These are phyloP conservation scores for Papilio glaucus DNA, from an alignment of 1,140 invertebrate species.

Conservation along the genomic window DNA sequence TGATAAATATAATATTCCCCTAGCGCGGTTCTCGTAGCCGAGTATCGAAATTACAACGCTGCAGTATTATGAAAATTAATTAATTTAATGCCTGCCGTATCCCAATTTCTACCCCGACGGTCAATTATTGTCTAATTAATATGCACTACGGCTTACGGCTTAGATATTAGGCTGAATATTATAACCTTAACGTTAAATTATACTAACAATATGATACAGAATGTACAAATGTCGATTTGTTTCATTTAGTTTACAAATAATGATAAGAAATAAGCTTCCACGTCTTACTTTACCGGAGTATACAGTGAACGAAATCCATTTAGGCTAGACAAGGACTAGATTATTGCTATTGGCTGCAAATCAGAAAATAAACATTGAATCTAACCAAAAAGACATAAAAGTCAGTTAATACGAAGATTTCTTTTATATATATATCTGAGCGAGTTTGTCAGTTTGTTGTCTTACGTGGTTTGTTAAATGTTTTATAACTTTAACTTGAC, in stretches of 20 bases:
- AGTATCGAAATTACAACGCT: background rate
- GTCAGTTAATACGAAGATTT: too few relatives aligned
- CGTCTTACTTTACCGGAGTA: too few relatives aligned
- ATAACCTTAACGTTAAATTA: background rate
- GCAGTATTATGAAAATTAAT: background rate
- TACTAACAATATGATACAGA: background rate
- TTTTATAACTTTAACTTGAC: too few relatives aligned
- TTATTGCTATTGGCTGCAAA: too few relatives aligned
- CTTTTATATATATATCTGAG: too few relatives aligned
- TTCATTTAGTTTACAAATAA: background rate
- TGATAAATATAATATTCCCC: background rate
- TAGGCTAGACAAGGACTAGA: too few relatives aligned
- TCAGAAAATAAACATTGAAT: too few relatives aligned
- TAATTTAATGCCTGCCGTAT: slow-evolving; percentile 6
- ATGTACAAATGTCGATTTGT: background rate
- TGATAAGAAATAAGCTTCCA: too few relatives aligned
- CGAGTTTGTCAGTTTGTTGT: too few relatives aligned
- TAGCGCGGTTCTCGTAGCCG: background rate
- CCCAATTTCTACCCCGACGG: background rate
- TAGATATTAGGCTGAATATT: background rate
- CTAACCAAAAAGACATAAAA: too few relatives aligned
- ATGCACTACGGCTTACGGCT: slow-evolving; percentile 2
- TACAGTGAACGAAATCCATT: too few relatives aligned
- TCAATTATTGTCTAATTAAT: slow-evolving; percentile 3
- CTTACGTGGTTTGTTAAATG: too few relatives aligned